These are phyloP conservation scores for Volucella inanis DNA, from an alignment of 2,888 invertebrate genomes.

Conservation along the genomic window DNA sequence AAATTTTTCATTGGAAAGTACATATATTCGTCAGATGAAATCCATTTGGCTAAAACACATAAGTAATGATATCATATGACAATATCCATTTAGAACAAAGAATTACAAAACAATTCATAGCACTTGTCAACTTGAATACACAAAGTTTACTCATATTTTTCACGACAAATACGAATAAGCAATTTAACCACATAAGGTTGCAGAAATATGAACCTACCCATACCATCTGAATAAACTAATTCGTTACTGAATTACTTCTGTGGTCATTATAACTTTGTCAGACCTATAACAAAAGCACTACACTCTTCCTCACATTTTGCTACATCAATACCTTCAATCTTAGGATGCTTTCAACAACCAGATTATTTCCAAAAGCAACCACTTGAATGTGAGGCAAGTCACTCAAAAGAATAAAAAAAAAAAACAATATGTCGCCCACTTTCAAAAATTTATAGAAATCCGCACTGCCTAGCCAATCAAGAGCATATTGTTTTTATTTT, in stretches of 20 bases:
- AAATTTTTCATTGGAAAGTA: too few species aligned
- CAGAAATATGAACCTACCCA: background rate
- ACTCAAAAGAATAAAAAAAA: background rate
- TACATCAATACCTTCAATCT: background rate
- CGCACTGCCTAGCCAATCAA: constrained; percentile 2
- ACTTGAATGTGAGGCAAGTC: constrained; percentile 15
- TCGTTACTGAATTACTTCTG: too few species aligned
- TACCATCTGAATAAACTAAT: background rate
- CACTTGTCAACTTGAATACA: background rate
- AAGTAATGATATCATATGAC: too few species aligned
- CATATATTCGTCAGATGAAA: too few species aligned
- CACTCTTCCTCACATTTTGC: background rate
- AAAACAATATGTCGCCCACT: constrained; percentile 1
- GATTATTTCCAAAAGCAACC: constrained; percentile 11
- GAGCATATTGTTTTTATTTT: background rate
- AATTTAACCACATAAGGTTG: background rate
- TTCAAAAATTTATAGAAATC: background rate
- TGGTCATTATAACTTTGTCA: too few species aligned
- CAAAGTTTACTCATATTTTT: background rate
- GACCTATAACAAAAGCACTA: too few species aligned
- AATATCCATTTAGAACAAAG: too few species aligned
- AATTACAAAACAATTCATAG: background rate
- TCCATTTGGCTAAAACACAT: too few species aligned
- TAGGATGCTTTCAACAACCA: constrained; percentile 14
- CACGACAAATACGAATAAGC: background rate